phyloP scores from a whole-genome alignment of 2,888 invertebrate genomes.

The Abrostola tripartita region DNA sequence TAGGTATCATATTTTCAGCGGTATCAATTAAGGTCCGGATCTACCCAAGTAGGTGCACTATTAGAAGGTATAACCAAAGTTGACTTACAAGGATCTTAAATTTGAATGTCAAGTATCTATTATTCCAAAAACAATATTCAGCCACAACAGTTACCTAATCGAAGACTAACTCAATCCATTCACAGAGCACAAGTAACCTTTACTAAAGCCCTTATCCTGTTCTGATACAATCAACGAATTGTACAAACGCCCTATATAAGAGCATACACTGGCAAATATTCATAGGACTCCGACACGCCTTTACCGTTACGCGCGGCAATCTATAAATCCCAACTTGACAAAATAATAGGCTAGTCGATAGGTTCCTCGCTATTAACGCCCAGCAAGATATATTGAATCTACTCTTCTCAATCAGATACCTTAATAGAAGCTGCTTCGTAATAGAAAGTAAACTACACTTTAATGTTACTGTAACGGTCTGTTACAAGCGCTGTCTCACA shows the following conservation, averaged over 20 bases:
- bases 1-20: too few relatives aligned
- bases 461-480: constrained; percentile 55
- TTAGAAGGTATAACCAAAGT: too few relatives aligned
- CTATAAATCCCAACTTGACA: constrained; percentile 87
- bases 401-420: constrained; percentile 86
- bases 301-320: constrained; percentile 80
- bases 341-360: constrained; percentile 86
- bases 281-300: constrained; percentile 59
- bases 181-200: constrained; percentile 53
- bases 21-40: too few relatives aligned
- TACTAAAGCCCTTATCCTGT: constrained; percentile 52
- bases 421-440: constrained; percentile 77
- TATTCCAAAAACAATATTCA: not conserved
- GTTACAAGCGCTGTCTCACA: constrained; percentile 50
- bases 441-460: constrained; percentile 66
- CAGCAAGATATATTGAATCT: constrained; percentile 85
- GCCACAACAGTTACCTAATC: constrained; percentile 40
- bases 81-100: too few relatives aligned
- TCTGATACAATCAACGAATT: constrained; percentile 45
- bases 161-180: constrained; percentile 45
- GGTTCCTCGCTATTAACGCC: constrained; percentile 86
- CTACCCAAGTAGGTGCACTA: too few relatives aligned
- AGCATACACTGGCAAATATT: constrained; percentile 55
- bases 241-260: constrained; percentile 40
- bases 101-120: not conserved